Conservation (phyloP, 2,113 vertebrate species). For the Tor tambroides region DNA sequence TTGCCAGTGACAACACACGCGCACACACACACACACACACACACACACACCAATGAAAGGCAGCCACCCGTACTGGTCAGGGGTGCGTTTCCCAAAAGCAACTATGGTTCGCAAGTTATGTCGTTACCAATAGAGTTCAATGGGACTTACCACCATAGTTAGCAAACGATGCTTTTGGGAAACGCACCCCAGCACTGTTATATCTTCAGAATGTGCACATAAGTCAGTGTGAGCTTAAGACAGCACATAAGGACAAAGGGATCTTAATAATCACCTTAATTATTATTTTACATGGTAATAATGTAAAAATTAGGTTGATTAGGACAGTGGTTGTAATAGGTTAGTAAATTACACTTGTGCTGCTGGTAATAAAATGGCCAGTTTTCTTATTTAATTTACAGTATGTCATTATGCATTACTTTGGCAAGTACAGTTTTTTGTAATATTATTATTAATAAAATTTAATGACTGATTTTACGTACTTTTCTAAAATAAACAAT, state of each 20-base stretch:
- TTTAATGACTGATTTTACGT: neutral
- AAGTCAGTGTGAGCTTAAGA: neutral
- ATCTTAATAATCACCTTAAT: neutral
- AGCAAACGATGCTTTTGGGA: no score
- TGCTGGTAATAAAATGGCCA: neutral
- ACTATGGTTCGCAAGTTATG: no score
- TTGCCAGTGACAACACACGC: neutral
- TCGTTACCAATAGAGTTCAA: no score
- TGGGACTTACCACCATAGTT: no score
- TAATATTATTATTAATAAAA: neutral
- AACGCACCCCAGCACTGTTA: neutral
- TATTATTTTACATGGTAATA: neutral
- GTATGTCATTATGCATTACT: neutral
- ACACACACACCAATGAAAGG: neutral
- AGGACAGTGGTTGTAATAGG: neutral
- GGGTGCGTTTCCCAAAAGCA: no score
- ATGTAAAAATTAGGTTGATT: neutral
- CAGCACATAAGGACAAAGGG: neutral
- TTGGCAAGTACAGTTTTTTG: neutral
- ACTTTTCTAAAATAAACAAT: neutral
- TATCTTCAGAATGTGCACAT: neutral
- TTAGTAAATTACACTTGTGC: neutral
- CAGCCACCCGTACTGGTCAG: neutral
- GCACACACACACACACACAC: neutral
- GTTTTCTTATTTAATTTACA: neutral